Evolutionary conservation across 2,113 vertebrate genomes (phyloP), one percentile per base, ranked within the genome.

Genomic region (Symphodus melops): DNA sequence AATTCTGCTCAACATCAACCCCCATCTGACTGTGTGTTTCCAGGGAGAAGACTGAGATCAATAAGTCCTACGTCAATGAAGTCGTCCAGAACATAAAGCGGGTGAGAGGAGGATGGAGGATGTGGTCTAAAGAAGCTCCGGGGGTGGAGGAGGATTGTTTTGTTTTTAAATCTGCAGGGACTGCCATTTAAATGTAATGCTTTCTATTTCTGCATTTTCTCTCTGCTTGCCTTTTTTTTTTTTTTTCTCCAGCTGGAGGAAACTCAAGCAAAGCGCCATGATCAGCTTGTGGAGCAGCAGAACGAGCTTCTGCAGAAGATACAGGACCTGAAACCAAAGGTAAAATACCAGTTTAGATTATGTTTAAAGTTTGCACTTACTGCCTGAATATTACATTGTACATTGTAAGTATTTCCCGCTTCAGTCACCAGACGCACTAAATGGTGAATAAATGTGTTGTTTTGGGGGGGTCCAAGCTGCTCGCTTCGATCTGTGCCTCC

Each of bases 21-120:
- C 12, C 57, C 19, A 0, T 72, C 39, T 70, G 53, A 75, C 33
- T 85, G 62, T 88, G 10, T 84, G 41, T 80, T 82, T 69, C 49
- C 84, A 99, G 98, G 87, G 98, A 99, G 94, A 99, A 99, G 93
- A 96, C 96, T 0, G 98, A 99, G 90, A 99, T 99, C 95, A 99
- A 99, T 86, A 96, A 97, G 19, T 97, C 97, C 0, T 99, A 98
- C 63, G 98, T 99, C 85, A 97, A 98, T 87, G 97, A 99, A 91
- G 98, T 99, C 61, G 98, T 99, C 48, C 97, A 99, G 83, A 97
- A 96, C 89, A 98, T 99, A 82, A 99, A 99, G 82, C 93, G 97
- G 95, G 98, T 99, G 94, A 36, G 95, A 66, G 2, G 3, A 25
- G 20, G 75, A 17, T 16, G 57, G 56, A 52, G 54, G 28, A 53